A percentile compares a stretch with the other conserved stretches of the same genome.
Evolutionary conservation across 2,113 vertebrate species (phyloP).

Genomic region (Rhinopomastus cyanomelas): DNA sequence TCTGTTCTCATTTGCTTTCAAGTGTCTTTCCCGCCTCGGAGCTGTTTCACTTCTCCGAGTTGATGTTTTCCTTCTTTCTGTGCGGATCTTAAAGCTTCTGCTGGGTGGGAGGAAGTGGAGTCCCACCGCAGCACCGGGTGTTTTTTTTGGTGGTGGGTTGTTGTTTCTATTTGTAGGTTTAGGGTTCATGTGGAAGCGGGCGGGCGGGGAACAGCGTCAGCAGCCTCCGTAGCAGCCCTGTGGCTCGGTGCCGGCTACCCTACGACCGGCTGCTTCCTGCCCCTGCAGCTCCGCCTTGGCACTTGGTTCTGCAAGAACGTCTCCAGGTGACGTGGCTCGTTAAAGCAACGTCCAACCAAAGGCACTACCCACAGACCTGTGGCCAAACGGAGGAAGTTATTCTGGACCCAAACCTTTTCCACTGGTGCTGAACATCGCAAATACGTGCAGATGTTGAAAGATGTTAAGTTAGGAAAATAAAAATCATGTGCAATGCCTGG

Average conservation of each 20-base stretch:
- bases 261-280: too few relatives aligned
- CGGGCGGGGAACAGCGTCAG: too few relatives aligned
- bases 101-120: not conserved
- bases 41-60: accelerated
- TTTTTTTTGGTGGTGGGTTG: accelerated
- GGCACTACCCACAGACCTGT: not conserved
- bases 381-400: not conserved
- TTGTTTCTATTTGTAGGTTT: not conserved
- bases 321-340: not conserved
- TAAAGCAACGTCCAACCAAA: not conserved
- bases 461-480: not conserved
- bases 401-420: not conserved
- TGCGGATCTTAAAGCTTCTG: accelerated
- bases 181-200: too few relatives aligned
- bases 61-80: accelerated
- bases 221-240: too few relatives aligned
- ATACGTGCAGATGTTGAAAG: not conserved
- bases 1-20: not conserved
- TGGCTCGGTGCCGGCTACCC: too few relatives aligned
- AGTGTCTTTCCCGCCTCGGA: accelerated
- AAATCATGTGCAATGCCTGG: not conserved
- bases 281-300: too few relatives aligned
- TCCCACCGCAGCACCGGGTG: not conserved
- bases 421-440: not conserved
- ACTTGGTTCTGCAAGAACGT: not conserved